These are phyloP conservation scores for Drosophila sproati DNA, from an alignment of 1,140 invertebrate species.

Conservation along the genomic window DNA sequence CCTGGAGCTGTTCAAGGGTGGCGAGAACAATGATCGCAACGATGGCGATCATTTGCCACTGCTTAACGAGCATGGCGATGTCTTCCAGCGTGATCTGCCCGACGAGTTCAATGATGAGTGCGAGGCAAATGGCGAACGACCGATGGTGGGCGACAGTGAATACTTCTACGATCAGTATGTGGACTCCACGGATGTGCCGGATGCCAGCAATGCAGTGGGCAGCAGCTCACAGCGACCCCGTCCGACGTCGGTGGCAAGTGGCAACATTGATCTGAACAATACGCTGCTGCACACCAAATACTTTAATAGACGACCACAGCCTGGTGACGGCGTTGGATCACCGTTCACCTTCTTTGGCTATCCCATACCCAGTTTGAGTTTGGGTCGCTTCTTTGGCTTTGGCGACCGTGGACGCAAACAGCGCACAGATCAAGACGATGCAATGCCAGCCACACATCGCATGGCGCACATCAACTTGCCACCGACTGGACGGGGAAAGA, in stretches of 20 bases:
- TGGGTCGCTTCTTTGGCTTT: constrained; percentile 78
- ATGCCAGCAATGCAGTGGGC: constrained; percentile 77
- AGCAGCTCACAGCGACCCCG: constrained; percentile 84
- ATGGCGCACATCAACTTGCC: constrained; percentile 66
- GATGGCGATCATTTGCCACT: constrained; percentile 71
- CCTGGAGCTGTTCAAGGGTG: constrained; percentile 42
- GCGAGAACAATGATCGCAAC: constrained; percentile 46
- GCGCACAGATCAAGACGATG: constrained; percentile 56
- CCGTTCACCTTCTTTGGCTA: constrained; percentile 94
- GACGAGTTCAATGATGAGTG: constrained; percentile 83
- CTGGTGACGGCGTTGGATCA: constrained; percentile 73
- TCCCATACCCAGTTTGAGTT: constrained; percentile 89
- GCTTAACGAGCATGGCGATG: constrained; percentile 82
- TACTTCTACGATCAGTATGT: constrained; percentile 93
- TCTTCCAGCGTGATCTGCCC: constrained; percentile 75
- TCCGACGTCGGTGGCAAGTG: constrained; percentile 78
- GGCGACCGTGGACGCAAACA: constrained; percentile 74
- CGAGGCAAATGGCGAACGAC: constrained; percentile 84
- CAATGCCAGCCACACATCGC: constrained; percentile 75
- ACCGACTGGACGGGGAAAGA: constrained; percentile 68
- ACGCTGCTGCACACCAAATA: constrained; percentile 87
- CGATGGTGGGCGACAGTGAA: constrained; percentile 89
- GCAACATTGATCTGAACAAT: constrained; percentile 87
- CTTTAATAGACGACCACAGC: constrained; percentile 85
- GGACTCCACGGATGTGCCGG: constrained; percentile 86